phyloP scores from a whole-genome alignment of 2,888 invertebrate genomes.

The Cyclophora punctaria region DNA sequence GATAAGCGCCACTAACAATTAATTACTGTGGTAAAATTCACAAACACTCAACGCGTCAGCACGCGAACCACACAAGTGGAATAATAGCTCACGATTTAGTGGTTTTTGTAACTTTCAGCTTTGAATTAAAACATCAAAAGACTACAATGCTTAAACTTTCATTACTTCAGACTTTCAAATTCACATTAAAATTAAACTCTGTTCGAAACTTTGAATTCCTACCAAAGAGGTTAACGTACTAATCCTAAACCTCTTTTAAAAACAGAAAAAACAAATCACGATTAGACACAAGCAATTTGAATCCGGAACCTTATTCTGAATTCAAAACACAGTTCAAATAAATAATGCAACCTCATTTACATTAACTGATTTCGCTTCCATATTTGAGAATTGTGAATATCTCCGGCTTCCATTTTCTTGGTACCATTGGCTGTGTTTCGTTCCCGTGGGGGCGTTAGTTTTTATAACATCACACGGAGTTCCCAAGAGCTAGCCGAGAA shows the following conservation, averaged over 20 bases:
- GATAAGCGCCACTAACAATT: too few species aligned
- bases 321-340: conserved; percentile 10
- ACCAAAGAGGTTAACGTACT: too few species aligned
- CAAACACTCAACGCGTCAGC: conserved; percentile 11
- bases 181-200: too few species aligned
- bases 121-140: too few species aligned
- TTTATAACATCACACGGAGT: conserved; percentile 38
- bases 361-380: conserved; percentile 9
- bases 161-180: too few species aligned
- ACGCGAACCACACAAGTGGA: too few species aligned
- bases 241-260: neutral
- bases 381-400: conserved; percentile 9
- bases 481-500: conserved; percentile 36
- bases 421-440: conserved; percentile 10
- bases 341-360: conserved; percentile 9
- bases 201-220: too few species aligned
- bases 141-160: too few species aligned
- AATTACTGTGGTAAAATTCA: too few species aligned
- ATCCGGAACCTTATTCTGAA: neutral
- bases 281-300: neutral
- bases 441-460: conserved; percentile 37
- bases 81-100: too few species aligned
- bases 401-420: conserved; percentile 5
- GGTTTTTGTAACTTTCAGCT: too few species aligned
- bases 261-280: neutral